Percentiles rank a stretch among this genome's conserved stretches.
These are phyloP conservation scores for Stenoptilia bipunctidactyla DNA, from an alignment of 2,888 invertebrate genomes.

Conservation along the genomic window DNA sequence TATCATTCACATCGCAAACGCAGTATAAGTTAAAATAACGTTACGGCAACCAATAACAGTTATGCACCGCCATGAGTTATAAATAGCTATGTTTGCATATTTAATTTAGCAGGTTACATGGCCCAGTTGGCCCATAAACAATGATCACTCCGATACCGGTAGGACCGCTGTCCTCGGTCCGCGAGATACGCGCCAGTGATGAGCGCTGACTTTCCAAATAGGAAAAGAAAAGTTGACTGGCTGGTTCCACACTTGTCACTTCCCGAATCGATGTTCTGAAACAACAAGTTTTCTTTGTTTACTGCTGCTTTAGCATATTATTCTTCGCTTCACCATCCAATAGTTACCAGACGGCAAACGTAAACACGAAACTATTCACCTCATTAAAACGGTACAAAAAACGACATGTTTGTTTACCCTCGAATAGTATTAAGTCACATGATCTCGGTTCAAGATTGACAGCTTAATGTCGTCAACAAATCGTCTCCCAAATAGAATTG, in stretches of 20 bases:
- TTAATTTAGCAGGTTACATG: slow-evolving; percentile 17
- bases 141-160: slow-evolving; percentile 13
- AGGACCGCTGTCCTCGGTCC: neutral
- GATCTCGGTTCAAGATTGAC: neutral
- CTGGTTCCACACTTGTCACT: too few species aligned
- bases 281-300: too few species aligned
- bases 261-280: too few species aligned
- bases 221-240: too few species aligned
- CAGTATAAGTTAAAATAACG: slow-evolving; percentile 12
- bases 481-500: slow-evolving; percentile 25
- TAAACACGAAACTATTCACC: too few species aligned
- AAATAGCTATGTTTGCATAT: slow-evolving; percentile 20
- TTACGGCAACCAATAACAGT: slow-evolving; percentile 18
- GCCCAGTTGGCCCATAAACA: slow-evolving; percentile 20
- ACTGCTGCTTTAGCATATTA: too few species aligned
- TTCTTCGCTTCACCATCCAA: too few species aligned
- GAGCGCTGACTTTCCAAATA: too few species aligned
- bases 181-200: neutral
- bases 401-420: too few species aligned
- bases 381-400: too few species aligned
- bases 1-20: slow-evolving; percentile 7
- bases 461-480: neutral
- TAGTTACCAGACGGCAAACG: too few species aligned
- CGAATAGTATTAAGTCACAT: too few species aligned
- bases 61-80: slow-evolving; percentile 19